phyloP scores from a whole-genome alignment of 2,888 invertebrate genomes.

The Maniola hyperantus region DNA sequence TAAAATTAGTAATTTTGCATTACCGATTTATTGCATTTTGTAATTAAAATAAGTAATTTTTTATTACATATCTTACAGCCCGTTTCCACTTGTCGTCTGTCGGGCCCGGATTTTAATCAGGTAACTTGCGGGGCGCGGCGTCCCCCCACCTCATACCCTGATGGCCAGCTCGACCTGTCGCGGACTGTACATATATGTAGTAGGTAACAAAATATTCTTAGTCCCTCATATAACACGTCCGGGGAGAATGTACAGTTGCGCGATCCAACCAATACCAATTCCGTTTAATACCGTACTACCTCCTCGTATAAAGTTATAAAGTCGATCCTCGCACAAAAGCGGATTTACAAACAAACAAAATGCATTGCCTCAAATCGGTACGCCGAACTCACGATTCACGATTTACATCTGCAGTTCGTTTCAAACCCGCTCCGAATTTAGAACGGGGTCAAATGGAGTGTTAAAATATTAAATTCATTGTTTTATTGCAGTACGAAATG shows the following conservation, averaged over 20 bases:
- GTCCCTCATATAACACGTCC: too few relatives aligned
- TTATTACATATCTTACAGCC: too few relatives aligned
- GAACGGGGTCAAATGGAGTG: slow-evolving; percentile 27
- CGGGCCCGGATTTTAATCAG: too few relatives aligned
- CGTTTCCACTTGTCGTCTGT: too few relatives aligned
- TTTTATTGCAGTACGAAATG: slow-evolving; percentile 15
- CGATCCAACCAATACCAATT: not conserved
- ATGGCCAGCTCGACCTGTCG: too few relatives aligned
- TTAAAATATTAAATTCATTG: slow-evolving; percentile 28
- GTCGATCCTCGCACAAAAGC: slow-evolving; percentile 7
- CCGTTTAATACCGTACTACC: not conserved
- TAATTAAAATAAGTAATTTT: too few relatives aligned
- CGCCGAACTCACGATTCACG: slow-evolving; percentile 20
- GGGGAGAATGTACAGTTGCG: not conserved
- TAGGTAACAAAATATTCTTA: too few relatives aligned
- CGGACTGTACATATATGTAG: too few relatives aligned
- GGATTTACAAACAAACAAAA: slow-evolving; percentile 22
- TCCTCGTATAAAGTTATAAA: not conserved
- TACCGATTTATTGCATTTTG: too few relatives aligned
- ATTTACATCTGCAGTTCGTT: slow-evolving; percentile 26
- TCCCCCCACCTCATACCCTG: too few relatives aligned
- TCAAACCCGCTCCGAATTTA: slow-evolving; percentile 24
- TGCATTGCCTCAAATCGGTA: slow-evolving; percentile 14
- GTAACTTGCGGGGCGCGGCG: too few relatives aligned
- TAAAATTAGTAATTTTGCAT: too few relatives aligned